Percentiles rank a stretch among this genome's conserved stretches.
Evolutionary conservation across 2,797 vertebrate genomes (phyloP).

Genomic region (Crocodylus rhombifer): DNA sequence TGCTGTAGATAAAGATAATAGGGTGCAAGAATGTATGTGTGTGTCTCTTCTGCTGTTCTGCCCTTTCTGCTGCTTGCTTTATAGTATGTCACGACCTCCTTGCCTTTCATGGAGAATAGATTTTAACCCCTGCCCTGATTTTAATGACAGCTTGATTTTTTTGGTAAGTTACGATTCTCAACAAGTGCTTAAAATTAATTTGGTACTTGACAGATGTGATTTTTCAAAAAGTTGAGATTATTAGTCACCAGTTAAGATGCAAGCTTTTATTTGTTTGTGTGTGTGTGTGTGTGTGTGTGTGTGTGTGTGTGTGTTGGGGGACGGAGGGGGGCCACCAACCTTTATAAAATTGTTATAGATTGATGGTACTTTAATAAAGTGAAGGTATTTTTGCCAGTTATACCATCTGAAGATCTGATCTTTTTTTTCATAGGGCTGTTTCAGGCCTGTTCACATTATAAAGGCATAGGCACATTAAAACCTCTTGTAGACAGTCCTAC

Average conservation of each 20-base stretch:
- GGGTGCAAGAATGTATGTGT: background rate
- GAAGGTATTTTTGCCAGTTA: accelerated
- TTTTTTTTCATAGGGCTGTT: background rate
- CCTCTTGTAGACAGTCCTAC: background rate
- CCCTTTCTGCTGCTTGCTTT: background rate
- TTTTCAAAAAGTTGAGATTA: background rate
- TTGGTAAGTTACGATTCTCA: background rate
- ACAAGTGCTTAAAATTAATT: background rate
- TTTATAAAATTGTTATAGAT: background rate
- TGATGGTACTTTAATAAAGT: background rate
- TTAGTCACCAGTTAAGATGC: background rate
- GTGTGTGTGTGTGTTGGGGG: too few species aligned
- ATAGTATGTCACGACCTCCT: background rate
- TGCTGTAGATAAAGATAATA: background rate
- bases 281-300: background rate
- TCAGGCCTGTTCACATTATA: background rate
- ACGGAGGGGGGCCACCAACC: too few species aligned
- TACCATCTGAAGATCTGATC: accelerated
- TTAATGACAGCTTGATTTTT: background rate
- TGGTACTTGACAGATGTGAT: background rate
- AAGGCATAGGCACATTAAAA: background rate
- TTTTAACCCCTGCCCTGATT: background rate
- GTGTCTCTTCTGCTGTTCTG: background rate
- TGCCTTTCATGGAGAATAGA: accelerated
- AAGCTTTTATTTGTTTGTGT: background rate